Evolutionary conservation across 2,797 vertebrate genomes (phyloP), one percentile per base, ranked within the genome.

Genomic region (Taenioides sp.): DNA sequence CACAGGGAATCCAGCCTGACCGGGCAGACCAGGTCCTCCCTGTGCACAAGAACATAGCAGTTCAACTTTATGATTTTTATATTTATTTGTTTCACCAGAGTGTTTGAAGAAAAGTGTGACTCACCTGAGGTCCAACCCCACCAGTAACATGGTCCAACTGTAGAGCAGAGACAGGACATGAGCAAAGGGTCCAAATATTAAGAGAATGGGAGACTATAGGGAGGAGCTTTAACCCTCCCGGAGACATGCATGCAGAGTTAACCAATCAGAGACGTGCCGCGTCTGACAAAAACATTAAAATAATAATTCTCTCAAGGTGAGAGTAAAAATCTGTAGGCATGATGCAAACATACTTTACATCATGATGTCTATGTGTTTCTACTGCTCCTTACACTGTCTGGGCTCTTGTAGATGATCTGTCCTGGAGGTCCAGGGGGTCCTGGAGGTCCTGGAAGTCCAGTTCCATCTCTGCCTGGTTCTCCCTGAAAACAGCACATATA

Each of bases 341-440:
- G 28, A 31, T 31, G 28, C 28, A 31, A 31, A 31, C 28, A 31
- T 5, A 4, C 28, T 31, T 3, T 5, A 31, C 27, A 28, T 28
- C 28, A 31, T 34, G 34, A 34, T 34, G 34, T 34, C 7, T 34
- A 7, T 34, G 34, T 37, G 34, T 37, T 37, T 37, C 34, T 37
- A 10, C 34, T 37, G 54, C 14, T 66, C 5, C 89, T 85, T 82
- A 94, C 94, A 23, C 72, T 83, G 34, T 80, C 88, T 70, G 84
- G 55, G 0, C 93, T 79, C 14, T 91, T 58, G 77, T 95, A 86
- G 75, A 94, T 64, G 2, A 96, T 85, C 74, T 94, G 92, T 54
- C 98, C 98, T 0, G 97, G 96, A 6, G 93, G 93, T n/a, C 98
- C 98, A 0, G 97, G 97, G 0, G 93, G 95, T 0, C 97, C 97